phyloP scores from a whole-genome alignment of 2,113 vertebrate species.

The Sphyrna mokarran region DNA sequence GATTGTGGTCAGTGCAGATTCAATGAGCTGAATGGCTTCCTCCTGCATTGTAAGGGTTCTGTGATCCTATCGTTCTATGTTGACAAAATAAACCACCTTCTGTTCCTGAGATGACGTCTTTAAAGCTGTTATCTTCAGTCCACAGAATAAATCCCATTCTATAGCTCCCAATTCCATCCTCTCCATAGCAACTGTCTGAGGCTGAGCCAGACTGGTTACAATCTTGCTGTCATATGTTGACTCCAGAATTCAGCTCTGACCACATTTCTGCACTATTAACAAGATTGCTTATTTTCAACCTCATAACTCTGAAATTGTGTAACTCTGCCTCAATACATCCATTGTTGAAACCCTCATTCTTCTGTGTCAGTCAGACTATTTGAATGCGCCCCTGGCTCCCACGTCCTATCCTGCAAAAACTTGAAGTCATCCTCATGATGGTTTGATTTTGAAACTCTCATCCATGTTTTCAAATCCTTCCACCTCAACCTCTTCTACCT shows the following conservation, averaged over 20 bases:
- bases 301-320: neutral
- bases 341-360: neutral
- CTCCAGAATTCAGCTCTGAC: neutral
- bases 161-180: neutral
- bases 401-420: neutral
- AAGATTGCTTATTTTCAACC: neutral
- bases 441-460: neutral
- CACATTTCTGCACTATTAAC: neutral
- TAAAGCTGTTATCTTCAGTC: neutral
- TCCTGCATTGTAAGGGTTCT: too few relatives aligned
- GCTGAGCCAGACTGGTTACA: neutral
- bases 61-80: neutral
- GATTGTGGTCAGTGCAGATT: too few relatives aligned
- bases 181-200: neutral
- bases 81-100: neutral
- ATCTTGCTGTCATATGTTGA: neutral
- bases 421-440: neutral
- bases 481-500: neutral
- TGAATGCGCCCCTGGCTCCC: neutral
- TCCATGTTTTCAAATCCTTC: neutral
- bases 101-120: neutral
- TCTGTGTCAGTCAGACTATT: neutral
- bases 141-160: neutral
- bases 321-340: neutral
- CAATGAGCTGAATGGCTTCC: too few relatives aligned